Evolutionary conservation across 2,888 invertebrate species (phyloP), one percentile per base, ranked within the genome.

Genomic region (Acronicta aceris): DNA sequence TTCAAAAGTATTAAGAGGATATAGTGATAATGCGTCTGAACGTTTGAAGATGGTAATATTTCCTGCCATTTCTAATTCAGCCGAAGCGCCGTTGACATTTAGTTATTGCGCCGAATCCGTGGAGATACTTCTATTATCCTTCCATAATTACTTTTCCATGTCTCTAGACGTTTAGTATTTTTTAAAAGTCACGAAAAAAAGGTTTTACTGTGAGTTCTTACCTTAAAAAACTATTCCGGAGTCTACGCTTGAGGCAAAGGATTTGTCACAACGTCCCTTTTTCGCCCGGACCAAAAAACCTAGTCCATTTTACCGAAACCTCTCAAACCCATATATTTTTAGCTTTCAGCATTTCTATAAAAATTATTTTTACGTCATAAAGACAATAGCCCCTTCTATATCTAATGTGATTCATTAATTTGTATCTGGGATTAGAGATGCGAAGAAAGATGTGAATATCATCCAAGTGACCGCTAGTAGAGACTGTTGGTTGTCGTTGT

Each of bases 381-480:
- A 63, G 64, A 69, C 71, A 59, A 30, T 53, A 46, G 33, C 40
- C 38, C 56, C 70, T 36, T 47, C 21, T 51, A 52, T 49, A 47
- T 17, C 43, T 53, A 46, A 21, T 42, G 50, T 21, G 21, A 47
- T 47, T 17, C 17, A 15, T 65, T 87, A 89, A 67, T 93, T 98
- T 74, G 97, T 97, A 84, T 99, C 98, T 0, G 99, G 99, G 87
- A 99, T 97, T 57, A 99, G 95, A 0, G 99, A 99, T 10, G 98
- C 97, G 88, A 99, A 98, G 92, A 99, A 99, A 2, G 98, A 97
- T 0, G 98, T 96, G 76, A 99, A 96, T 89, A 99, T 98, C 84
- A 98, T 98, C 97, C 98, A 98, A 21, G 97, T 96, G 17, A 98
- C 95, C 47, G 97, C 96, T 68, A 98, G 91, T 65, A 97, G 89